Base-by-base conservation (phyloP, 2,797 vertebrate species). In the Avahi laniger region DNA sequence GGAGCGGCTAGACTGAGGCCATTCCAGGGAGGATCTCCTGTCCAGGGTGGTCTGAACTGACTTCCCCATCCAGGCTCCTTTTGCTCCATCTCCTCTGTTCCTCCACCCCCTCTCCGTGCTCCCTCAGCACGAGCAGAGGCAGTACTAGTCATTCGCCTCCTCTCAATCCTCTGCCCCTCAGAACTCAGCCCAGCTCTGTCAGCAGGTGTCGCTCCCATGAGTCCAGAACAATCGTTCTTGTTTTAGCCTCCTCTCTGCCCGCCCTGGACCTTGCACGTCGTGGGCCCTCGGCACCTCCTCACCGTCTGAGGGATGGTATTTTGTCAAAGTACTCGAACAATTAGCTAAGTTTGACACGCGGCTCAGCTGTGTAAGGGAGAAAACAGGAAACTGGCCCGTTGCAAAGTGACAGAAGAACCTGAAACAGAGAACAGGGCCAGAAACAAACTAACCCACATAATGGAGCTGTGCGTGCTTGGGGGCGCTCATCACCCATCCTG, bases 11-110 rank as follows among this genome's bases (percentile, higher is more conserved):
- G 65, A 46, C 24, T 1, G 3, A 24, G 38, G 2, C 17, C 13
- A 28, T 18, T 76, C 41, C 2, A 5, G 2, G 1, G 30, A 52
- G 30, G 46, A 0, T 2, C 15, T 7, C 33, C n/a, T 15, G 10
- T 15, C 48, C 54, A 1, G 30, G 24, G 24, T 4, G 24, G 9
- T 35, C 79, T 38, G 24, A 46, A 17, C 8, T 10, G 11, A 41
- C 20, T 33, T 75, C 46, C 8, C 38, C 28, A 11, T 12, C 6
- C 1, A 18, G 11, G 4, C 26, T 43, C n/a, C 11, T 43, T 75
- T 80, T 43, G 10, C n/a, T 70, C 17, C 22, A 4, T 15, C n/a
- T 54, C 17, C 7, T 30, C 35, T 7, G 13, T 35, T 28, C 61
- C 15, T 75, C 59, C 26, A 22, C 8, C 3, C 5, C 15, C n/a